Evolutionary conservation across 2,888 invertebrate species (phyloP).

Genomic region (Lochmaea capreae): DNA sequence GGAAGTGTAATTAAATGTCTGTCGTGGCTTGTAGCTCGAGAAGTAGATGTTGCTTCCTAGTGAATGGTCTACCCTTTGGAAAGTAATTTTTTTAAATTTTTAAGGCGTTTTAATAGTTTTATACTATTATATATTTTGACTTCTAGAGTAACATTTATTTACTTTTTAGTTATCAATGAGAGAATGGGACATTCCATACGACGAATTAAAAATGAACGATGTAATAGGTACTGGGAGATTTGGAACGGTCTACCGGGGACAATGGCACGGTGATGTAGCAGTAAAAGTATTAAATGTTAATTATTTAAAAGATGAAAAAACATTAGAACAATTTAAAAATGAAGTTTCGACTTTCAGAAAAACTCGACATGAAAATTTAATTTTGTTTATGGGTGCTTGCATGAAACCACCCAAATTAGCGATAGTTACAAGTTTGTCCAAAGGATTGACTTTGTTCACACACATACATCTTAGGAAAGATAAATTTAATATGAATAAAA

Average conservation of each 20-base stretch:
- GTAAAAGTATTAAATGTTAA: conserved; percentile 95
- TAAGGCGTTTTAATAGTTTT: too few relatives aligned
- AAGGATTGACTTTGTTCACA: conserved; percentile 93
- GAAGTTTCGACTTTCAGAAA: conserved; percentile 97
- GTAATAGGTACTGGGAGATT: conserved; percentile 92
- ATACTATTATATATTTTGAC: too few relatives aligned
- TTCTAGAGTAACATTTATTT: too few relatives aligned
- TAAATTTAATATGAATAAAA: conserved; percentile 94
- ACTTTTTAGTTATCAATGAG: conserved; percentile 81
- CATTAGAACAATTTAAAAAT: conserved; percentile 93
- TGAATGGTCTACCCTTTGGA: too few relatives aligned
- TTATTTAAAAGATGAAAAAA: conserved; percentile 87
- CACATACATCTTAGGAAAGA: conserved; percentile 93
- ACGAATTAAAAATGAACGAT: conserved; percentile 89
- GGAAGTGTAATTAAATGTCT: too few relatives aligned
- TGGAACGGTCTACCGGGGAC: conserved; percentile 93
- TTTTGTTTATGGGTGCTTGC: conserved; percentile 99
- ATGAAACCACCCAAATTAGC: conserved; percentile 97
- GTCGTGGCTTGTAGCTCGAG: too few relatives aligned
- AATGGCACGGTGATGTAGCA: conserved; percentile 98
- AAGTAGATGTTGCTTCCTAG: too few relatives aligned
- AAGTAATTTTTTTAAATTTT: too few relatives aligned
- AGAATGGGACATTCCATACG: conserved; percentile 99
- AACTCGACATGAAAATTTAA: conserved; percentile 97
- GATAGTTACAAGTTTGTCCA: conserved; percentile 96